Evolutionary conservation across 2,888 invertebrate genomes (phyloP).

Genomic region (Trissolcus brochymenae): DNA sequence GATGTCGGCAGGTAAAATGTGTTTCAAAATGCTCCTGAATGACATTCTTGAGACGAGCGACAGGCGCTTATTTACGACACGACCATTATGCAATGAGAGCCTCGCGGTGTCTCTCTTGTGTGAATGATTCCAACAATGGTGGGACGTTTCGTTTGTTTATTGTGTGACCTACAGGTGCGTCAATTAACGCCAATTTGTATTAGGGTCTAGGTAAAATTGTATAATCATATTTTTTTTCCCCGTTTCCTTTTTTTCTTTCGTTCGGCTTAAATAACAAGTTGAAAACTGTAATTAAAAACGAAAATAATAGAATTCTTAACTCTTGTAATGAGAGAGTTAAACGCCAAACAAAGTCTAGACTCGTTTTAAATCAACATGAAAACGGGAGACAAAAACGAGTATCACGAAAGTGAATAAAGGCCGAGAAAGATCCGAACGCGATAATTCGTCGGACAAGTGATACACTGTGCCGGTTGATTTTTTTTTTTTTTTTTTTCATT

Average conservation of each 20-base stretch:
- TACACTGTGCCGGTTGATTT: slow-evolving; percentile 14
- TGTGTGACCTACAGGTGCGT: slow-evolving; percentile 31
- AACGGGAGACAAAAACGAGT: not conserved
- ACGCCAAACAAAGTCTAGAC: slow-evolving; percentile 2
- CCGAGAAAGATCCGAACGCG: slow-evolving; percentile 31
- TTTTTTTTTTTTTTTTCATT: not conserved
- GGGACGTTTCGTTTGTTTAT: slow-evolving; percentile 32
- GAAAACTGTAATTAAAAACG: too few relatives aligned
- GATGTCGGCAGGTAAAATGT: slow-evolving; percentile 27
- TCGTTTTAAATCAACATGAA: not conserved
- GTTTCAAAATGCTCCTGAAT: slow-evolving; percentile 33
- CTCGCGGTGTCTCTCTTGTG: slow-evolving; percentile 10
- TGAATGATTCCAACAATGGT: slow-evolving; percentile 40
- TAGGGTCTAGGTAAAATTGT: slow-evolving; percentile 38
- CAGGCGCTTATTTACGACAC: slow-evolving; percentile 34
- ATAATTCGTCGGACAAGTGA: slow-evolving; percentile 42
- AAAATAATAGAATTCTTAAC: too few relatives aligned
- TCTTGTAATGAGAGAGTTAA: not conserved
- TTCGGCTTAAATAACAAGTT: not conserved
- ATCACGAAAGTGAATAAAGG: slow-evolving; percentile 14
- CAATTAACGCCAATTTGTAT: slow-evolving; percentile 31
- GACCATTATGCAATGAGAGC: slow-evolving; percentile 38
- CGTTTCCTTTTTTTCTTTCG: not conserved
- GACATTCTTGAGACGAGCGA: slow-evolving; percentile 40
- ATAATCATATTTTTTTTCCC: slow-evolving; percentile 14